Conservation (phyloP, 2,797 vertebrate genomes). For the Pagetopsis macropterus region DNA sequence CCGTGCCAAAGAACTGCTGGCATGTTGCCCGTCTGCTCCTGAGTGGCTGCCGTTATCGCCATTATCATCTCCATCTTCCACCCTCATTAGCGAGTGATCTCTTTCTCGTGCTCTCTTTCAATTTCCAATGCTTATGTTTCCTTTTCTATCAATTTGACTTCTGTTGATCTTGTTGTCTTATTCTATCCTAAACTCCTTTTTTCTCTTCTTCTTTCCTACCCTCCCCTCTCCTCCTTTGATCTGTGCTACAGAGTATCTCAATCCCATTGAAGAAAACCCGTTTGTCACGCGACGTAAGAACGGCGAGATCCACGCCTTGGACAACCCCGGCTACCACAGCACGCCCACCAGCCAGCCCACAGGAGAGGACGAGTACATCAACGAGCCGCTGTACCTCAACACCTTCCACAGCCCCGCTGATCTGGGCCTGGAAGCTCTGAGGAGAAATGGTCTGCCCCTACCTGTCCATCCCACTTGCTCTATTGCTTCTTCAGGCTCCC, state of each 20-base stretch:
- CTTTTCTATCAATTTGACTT: slow-evolving; percentile 29
- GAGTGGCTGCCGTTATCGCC: slow-evolving; percentile 64
- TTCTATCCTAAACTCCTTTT: slow-evolving; percentile 29
- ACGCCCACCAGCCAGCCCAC: slow-evolving; percentile 88
- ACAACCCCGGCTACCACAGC: slow-evolving; percentile 94
- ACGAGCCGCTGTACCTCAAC: slow-evolving; percentile 95
- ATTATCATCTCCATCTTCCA: slow-evolving; percentile 67
- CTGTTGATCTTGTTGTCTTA: slow-evolving; percentile 8
- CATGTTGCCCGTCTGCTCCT: slow-evolving; percentile 64
- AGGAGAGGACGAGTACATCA: slow-evolving; percentile 93
- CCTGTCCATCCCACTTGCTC: slow-evolving; percentile 72
- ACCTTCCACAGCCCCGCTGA: slow-evolving; percentile 88
- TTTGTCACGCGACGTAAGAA: slow-evolving; percentile 94
- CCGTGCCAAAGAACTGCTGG: slow-evolving; percentile 74
- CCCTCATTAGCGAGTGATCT: slow-evolving; percentile 63
- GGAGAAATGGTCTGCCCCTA: slow-evolving; percentile 87
- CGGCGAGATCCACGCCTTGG: slow-evolving; percentile 91
- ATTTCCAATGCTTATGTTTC: slow-evolving; percentile 45
- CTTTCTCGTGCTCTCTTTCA: slow-evolving; percentile 43
- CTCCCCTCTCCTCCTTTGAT: slow-evolving; percentile 24
- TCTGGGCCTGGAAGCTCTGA: slow-evolving; percentile 85
- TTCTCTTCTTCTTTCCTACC: slow-evolving; percentile 22
- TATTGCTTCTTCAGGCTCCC: slow-evolving; percentile 64
- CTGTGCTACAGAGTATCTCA: slow-evolving; percentile 88
- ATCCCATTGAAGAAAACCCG: slow-evolving; percentile 96